Percentiles rank a stretch among this genome's conserved stretches.
phyloP scores from a whole-genome alignment of 1,140 invertebrate genomes.

The Phenacoccus solenopsis region DNA sequence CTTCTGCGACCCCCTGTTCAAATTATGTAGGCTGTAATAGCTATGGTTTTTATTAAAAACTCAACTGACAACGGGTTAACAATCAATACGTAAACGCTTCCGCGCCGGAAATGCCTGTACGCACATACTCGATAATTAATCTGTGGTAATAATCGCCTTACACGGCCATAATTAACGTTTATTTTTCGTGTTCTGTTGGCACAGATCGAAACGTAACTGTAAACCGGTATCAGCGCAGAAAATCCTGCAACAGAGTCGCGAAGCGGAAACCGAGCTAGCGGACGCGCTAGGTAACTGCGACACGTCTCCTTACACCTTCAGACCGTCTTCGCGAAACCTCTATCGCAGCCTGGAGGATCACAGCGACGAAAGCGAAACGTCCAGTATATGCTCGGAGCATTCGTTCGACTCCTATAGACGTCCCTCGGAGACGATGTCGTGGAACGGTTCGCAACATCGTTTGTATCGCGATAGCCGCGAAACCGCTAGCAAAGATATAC shows the following conservation, averaged over 20 bases:
- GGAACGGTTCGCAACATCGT: slow-evolving; percentile 65
- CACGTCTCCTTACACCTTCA: slow-evolving; percentile 11
- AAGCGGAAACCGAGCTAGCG: slow-evolving; percentile 70
- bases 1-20: too few species aligned
- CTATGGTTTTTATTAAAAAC: too few species aligned
- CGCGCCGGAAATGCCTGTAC: too few species aligned
- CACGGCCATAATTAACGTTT: neutral
- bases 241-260: slow-evolving; percentile 73
- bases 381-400: slow-evolving; percentile 84
- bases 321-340: slow-evolving; percentile 18
- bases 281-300: slow-evolving; percentile 47
- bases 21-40: too few species aligned
- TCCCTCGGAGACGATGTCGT: slow-evolving; percentile 30
- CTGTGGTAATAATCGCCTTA: too few species aligned
- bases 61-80: too few species aligned
- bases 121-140: too few species aligned
- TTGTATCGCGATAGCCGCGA: slow-evolving; percentile 53
- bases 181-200: neutral
- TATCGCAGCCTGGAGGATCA: slow-evolving; percentile 46
- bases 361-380: slow-evolving; percentile 85
- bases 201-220: neutral
- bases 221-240: slow-evolving; percentile 61
- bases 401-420: slow-evolving; percentile 51
- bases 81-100: too few species aligned
- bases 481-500: slow-evolving; percentile 53